Conservation (phyloP, 2,888 invertebrate genomes). For the Omphaloscelis lunosa region DNA sequence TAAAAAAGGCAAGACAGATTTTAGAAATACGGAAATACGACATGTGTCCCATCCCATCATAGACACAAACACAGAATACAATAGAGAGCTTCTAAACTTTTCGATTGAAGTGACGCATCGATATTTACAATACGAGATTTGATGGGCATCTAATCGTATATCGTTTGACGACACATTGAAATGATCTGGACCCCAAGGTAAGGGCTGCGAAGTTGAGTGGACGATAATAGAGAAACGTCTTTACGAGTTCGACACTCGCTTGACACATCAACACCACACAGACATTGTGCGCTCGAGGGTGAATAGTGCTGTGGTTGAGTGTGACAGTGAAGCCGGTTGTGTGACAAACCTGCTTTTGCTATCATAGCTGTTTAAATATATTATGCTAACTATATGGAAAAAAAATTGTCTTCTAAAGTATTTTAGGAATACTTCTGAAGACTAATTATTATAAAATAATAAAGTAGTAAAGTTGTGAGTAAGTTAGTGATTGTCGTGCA, state of each 20-base stretch:
- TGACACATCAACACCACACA: constrained; percentile 85
- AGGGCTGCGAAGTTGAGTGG: constrained; percentile 77
- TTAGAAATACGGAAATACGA: background rate
- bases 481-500: background rate
- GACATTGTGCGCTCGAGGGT: constrained; percentile 62
- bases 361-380: background rate
- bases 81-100: constrained; percentile 3
- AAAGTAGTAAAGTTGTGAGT: too few relatives aligned
- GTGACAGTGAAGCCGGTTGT: constrained; percentile 66
- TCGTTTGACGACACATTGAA: constrained; percentile 63
- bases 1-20: background rate
- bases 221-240: constrained; percentile 86
- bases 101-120: constrained; percentile 30
- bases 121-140: constrained; percentile 60
- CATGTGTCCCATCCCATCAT: background rate
- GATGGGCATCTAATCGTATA: constrained; percentile 55
- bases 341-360: constrained; percentile 42
- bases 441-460: background rate
- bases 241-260: constrained; percentile 87
- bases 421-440: background rate
- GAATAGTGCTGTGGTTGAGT: constrained; percentile 64
- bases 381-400: background rate
- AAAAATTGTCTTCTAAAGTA: background rate
- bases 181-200: constrained; percentile 77
- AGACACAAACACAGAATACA: background rate